Percentiles rank a stretch among this genome's conserved stretches.
phyloP scores from a whole-genome alignment of 2,113 vertebrate genomes.

The Salvelinus fontinalis region DNA sequence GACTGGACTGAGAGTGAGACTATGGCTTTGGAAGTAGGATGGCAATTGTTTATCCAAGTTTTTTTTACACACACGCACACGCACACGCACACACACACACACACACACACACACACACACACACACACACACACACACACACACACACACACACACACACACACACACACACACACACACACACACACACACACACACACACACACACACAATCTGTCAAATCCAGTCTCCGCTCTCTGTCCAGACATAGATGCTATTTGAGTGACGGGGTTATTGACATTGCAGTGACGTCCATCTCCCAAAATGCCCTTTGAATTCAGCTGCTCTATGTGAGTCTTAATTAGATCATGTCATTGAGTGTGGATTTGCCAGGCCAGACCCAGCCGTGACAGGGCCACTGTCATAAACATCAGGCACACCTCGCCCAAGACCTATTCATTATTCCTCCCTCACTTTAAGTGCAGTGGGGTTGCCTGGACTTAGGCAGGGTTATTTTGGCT shows the following conservation, averaged over 20 bases:
- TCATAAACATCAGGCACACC: neutral
- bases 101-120: too few species aligned
- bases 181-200: neutral
- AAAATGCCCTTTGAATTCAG: neutral
- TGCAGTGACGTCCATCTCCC: neutral
- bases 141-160: neutral
- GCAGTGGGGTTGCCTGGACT: neutral
- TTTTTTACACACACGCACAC: neutral
- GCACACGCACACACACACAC: neutral
- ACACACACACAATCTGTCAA: neutral
- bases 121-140: neutral
- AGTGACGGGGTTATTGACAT: neutral
- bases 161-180: too few species aligned
- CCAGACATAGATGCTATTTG: neutral
- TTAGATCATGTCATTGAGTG: conserved; percentile 8
- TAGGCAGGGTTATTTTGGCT: neutral
- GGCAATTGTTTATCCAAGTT: too few species aligned
- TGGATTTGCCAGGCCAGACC: neutral
- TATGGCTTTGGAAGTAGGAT: too few species aligned
- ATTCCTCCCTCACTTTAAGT: neutral
- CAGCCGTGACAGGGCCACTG: neutral
- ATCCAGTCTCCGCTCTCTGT: neutral
- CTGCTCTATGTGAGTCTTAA: conserved; percentile 1
- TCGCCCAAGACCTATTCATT: neutral
- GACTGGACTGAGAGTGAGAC: too few species aligned